Conservation (phyloP, 2,888 invertebrate species). For the Horisme vitalbata region DNA sequence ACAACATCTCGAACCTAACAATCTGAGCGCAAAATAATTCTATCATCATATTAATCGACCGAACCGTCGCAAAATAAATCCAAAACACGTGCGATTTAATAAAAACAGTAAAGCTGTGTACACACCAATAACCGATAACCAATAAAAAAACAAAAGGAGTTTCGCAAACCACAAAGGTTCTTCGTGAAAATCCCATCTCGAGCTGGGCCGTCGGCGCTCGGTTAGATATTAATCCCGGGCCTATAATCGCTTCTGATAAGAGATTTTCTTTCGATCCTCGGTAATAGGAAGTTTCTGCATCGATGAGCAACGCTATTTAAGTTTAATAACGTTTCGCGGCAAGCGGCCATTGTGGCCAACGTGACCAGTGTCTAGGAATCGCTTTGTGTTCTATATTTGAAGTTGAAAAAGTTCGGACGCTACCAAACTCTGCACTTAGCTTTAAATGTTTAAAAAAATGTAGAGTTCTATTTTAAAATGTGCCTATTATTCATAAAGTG, state of each 20-base stretch:
- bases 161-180: slow-evolving; percentile 49
- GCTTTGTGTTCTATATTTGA: too few species aligned
- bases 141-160: slow-evolving; percentile 36
- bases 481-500: too few species aligned
- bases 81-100: slow-evolving; percentile 28
- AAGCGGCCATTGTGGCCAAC: slow-evolving; percentile 39
- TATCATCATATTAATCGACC: slow-evolving; percentile 6
- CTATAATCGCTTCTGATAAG: slow-evolving; percentile 75
- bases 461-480: too few species aligned
- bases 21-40: neutral
- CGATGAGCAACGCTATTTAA: slow-evolving; percentile 64
- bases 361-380: too few species aligned
- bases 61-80: slow-evolving; percentile 21
- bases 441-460: too few species aligned
- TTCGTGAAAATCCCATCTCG: slow-evolving; percentile 60
- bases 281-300: slow-evolving; percentile 78
- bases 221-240: slow-evolving; percentile 70
- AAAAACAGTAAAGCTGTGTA: slow-evolving; percentile 33
- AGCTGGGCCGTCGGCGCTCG: slow-evolving; percentile 45
- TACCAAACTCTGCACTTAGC: too few species aligned
- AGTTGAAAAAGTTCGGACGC: too few species aligned
- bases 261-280: slow-evolving; percentile 72
- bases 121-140: slow-evolving; percentile 35
- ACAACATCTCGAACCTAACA: neutral
- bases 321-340: slow-evolving; percentile 65